These are phyloP conservation scores for Lycaon pictus DNA, from an alignment of 2,113 vertebrate species.

Conservation along the genomic window DNA sequence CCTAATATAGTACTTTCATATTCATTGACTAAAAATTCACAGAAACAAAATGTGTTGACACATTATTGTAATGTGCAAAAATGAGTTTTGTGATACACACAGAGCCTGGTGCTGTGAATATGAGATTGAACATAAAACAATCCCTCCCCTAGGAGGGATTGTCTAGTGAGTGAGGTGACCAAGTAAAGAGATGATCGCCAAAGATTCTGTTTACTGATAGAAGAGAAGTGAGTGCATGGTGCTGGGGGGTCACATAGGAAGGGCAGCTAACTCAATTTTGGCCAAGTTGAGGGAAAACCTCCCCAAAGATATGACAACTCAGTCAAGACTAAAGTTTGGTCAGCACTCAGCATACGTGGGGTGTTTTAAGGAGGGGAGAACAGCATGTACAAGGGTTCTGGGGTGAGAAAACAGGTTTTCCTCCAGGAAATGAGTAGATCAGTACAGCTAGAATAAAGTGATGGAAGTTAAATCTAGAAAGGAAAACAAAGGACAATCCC, in stretches of 20 bases:
- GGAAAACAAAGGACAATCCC: neutral
- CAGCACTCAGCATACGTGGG: neutral
- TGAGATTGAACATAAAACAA: neutral
- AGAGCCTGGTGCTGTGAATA: neutral
- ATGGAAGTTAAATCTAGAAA: neutral
- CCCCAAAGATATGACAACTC: neutral
- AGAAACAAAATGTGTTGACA: neutral
- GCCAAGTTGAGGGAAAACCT: neutral
- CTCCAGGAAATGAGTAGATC: neutral
- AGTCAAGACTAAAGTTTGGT: neutral
- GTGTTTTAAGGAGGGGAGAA: constrained; percentile 5
- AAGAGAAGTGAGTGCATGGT: neutral
- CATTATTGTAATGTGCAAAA: neutral
- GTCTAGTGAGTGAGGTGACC: neutral
- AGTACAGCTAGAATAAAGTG: neutral
- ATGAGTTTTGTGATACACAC: neutral
- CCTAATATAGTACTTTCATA: neutral
- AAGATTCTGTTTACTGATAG: neutral
- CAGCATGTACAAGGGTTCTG: neutral
- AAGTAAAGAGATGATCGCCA: neutral
- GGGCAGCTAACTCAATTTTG: neutral
- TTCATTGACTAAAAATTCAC: neutral
- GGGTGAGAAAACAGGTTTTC: neutral
- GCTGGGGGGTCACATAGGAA: neutral
- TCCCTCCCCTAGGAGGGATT: neutral